Base-by-base conservation (phyloP, 1,140 invertebrate species). In the Drosophila athabasca region DNA sequence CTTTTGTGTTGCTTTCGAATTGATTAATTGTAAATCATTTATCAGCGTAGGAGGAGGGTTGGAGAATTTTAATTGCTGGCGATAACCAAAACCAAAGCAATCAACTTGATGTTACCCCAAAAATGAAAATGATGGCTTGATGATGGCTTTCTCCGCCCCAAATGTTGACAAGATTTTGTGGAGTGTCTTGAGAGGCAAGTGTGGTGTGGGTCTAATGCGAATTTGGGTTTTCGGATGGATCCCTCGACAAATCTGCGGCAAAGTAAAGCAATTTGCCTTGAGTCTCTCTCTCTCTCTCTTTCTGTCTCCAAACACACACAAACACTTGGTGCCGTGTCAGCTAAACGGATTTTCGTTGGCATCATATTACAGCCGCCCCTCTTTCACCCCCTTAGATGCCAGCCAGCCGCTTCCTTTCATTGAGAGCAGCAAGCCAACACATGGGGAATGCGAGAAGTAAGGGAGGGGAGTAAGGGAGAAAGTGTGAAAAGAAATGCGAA, bases 401-500 rank as follows among this genome's bases (percentile, higher is more conserved):
- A 39, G 35, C 35, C 35, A 39, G 35, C 35, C 35, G 9, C 35
- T 39, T 11, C 35, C 11, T 39, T 39, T 13, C 35, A 39, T 11
- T 9, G 31, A 35, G 17, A 19, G 17, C 17, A 19, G 17, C 0
- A 0, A 0, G 1, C 2, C 31, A 8, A 35, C 31, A 9, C 31
- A 9, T 39, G 35, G 35, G 3, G 31, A 26, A 26, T 26, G 24
- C 8, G 8, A 9, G 35, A 4, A 39, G 35, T 8, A 35, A 43
- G 7, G 44, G 22, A 6, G 39, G 43, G 19, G 19, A 8, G 41
- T 31, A 26, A 7, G 44, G 35, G 3, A 45, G 43, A 29, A 29
- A 7, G 41, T 41, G 44, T 54, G 44, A 62, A 62, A 61, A 76
- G 75, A 85, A 84, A 85, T 69, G 41, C 26, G 57, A 85, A 62